Conservation (phyloP, 2,888 invertebrate genomes). For the Xestia c-nigrum region DNA sequence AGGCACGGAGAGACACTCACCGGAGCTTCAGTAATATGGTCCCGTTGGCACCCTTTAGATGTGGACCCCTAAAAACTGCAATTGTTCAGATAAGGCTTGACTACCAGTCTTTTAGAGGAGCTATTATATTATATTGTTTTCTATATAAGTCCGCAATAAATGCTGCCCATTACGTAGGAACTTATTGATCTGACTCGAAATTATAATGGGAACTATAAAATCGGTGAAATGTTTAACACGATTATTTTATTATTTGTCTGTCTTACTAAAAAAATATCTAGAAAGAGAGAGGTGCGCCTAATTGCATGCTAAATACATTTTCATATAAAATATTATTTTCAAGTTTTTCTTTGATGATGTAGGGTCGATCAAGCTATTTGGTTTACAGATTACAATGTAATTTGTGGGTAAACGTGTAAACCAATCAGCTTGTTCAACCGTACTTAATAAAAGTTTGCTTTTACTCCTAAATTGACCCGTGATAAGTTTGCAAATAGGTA, state of each 20-base stretch:
- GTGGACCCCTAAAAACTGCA: slow-evolving; percentile 5
- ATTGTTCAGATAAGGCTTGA: slow-evolving; percentile 3
- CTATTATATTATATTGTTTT: slow-evolving; percentile 31
- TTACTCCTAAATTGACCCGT: background rate
- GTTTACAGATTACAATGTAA: no score
- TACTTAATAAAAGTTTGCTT: background rate
- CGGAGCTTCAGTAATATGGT: background rate
- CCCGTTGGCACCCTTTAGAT: background rate
- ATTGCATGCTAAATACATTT: background rate
- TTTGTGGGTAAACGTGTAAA: no score
- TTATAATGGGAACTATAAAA: slow-evolving; percentile 9
- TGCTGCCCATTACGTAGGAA: background rate
- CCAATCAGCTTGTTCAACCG: no score
- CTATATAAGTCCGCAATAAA: slow-evolving; percentile 16
- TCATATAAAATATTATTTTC: no score
- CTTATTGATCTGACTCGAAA: background rate
- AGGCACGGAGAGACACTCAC: background rate
- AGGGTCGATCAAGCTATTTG: no score
- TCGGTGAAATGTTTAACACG: background rate
- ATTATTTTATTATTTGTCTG: background rate
- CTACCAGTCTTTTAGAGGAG: background rate
- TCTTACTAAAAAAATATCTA: background rate
- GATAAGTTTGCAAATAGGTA: background rate
- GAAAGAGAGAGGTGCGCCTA: background rate
- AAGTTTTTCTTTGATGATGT: no score